Evolutionary conservation across 1,140 invertebrate genomes (phyloP).

Genomic region (Trichonephila inaurata): DNA sequence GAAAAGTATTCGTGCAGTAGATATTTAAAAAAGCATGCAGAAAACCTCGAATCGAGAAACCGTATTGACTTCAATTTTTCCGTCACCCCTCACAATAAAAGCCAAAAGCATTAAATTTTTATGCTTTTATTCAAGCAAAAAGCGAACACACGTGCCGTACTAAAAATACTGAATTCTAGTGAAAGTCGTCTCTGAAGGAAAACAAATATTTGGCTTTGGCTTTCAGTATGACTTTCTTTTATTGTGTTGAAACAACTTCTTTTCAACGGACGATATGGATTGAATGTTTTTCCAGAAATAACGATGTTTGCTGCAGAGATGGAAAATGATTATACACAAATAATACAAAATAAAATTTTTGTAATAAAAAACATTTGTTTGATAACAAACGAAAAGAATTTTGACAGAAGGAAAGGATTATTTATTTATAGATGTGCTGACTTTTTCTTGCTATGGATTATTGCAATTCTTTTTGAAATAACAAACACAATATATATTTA

Average conservation of each 20-base stretch:
- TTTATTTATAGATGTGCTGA: not conserved
- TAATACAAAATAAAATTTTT: not conserved
- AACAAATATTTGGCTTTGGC: constrained; percentile 56
- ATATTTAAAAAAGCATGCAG: not conserved
- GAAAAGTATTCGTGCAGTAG: not conserved
- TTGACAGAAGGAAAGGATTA: not conserved
- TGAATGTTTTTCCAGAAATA: constrained; percentile 36
- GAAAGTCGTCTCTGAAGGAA: not conserved
- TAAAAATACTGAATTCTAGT: constrained; percentile 35
- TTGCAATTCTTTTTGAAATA: too few species aligned
- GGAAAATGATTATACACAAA: constrained; percentile 53
- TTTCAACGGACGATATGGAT: constrained; percentile 38
- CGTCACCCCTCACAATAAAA: constrained; percentile 49
- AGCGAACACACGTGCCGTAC: constrained; percentile 16
- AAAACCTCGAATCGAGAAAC: not conserved
- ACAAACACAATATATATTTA: too few species aligned
- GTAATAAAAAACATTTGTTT: not conserved
- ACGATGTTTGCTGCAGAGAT: constrained; percentile 47
- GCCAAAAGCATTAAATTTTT: constrained; percentile 50
- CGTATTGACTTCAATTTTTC: constrained; percentile 46
- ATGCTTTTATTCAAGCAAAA: constrained; percentile 38
- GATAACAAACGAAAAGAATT: constrained; percentile 10
- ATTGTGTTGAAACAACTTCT: constrained; percentile 47
- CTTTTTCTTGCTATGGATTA: too few species aligned
- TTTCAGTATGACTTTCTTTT: constrained; percentile 26